Evolutionary conservation across 2,888 invertebrate genomes (phyloP), one percentile per base, ranked within the genome.

Genomic region (Rotaria sp.): DNA sequence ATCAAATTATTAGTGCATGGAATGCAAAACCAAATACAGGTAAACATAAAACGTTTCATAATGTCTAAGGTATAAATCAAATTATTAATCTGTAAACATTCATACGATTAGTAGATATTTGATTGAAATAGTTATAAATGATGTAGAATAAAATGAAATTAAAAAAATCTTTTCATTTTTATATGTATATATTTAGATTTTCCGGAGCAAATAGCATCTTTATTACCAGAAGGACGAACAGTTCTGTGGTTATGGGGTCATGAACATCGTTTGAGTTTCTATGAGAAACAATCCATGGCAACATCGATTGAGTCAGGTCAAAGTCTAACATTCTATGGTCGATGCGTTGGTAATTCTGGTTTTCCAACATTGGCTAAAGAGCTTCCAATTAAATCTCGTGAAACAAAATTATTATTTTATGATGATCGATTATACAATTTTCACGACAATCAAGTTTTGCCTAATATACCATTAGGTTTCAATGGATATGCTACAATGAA

Each of bases 191-290:
- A 5, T 74, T 30, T 74, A 74, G 74, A 30, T 3, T 74, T 74
- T 74, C 74, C 30, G 1, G 30, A 30, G 10, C 74, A 74, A 74
- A 38, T 74, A 35, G 74, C 74, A 74, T 74, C 74, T 7, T 74
- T 74, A 74, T 74, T 74, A 74, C 74, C 74, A 18, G 74, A 74
- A 38, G 74, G 74, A 21, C 74, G 35, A 35, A 74, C 74, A 8
- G 38, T 74, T 11, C 38, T 74, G 1, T 74, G 10, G 7, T 21
- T 74, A 38, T 74, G 74, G 74, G 74, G 74, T 38, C 74, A 74
- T 74, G 74, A 74, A 38, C 74, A 74, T 74, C 74, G 74, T 74
- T 74, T 74, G 24, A 74, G 74, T 74, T 74, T 74, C n/a, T 74
- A 74, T 38, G 74, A 74, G 35, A 74, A 74, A 38, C 74, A 74